Conservation (phyloP, 2,797 vertebrate genomes). For the Enteromius radiatus region DNA sequence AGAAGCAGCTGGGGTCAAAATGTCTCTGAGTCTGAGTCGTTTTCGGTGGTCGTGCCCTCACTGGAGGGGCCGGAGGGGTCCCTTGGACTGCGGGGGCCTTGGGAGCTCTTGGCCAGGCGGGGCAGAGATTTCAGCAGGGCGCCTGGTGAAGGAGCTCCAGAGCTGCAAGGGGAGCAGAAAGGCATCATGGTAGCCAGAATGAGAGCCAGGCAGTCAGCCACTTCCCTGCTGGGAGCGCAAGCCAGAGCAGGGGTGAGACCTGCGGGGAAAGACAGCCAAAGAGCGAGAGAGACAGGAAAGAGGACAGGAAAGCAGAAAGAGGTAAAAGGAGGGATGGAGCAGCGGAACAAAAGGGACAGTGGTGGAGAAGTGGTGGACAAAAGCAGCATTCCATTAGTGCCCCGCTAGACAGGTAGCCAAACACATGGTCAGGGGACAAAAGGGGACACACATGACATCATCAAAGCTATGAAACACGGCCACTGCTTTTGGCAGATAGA, state of each 20-base stretch:
- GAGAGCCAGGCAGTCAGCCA: constrained; percentile 98
- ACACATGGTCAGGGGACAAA: constrained; percentile 37
- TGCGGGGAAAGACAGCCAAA: constrained; percentile 68
- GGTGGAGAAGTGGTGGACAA: constrained; percentile 33
- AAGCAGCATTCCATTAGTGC: constrained; percentile 75
- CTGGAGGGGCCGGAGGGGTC: constrained; percentile 76
- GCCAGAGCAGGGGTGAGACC: constrained; percentile 98
- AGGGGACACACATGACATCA: constrained; percentile 13
- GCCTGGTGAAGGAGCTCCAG: constrained; percentile 89
- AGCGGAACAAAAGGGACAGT: constrained; percentile 34
- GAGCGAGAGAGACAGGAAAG: constrained; percentile 62
- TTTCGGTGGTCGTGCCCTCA: constrained; percentile 82
- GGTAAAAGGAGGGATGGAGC: constrained; percentile 28
- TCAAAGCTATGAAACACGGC: constrained; percentile 40
- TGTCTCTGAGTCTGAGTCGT: constrained; percentile 95
- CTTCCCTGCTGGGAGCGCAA: constrained; percentile 97
- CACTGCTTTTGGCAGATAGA: constrained; percentile 20
- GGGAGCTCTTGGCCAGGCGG: constrained; percentile 63
- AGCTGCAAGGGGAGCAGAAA: constrained; percentile 97
- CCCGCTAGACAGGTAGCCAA: constrained; percentile 52
- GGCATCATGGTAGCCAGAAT: constrained; percentile 99
- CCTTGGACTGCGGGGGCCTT: constrained; percentile 69
- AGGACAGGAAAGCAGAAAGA: constrained; percentile 27
- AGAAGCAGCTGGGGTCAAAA: constrained; percentile 81
- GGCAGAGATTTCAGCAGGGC: constrained; percentile 82